Base-by-base conservation (phyloP, 2,113 vertebrate species). In the Psittacus erithacus region DNA sequence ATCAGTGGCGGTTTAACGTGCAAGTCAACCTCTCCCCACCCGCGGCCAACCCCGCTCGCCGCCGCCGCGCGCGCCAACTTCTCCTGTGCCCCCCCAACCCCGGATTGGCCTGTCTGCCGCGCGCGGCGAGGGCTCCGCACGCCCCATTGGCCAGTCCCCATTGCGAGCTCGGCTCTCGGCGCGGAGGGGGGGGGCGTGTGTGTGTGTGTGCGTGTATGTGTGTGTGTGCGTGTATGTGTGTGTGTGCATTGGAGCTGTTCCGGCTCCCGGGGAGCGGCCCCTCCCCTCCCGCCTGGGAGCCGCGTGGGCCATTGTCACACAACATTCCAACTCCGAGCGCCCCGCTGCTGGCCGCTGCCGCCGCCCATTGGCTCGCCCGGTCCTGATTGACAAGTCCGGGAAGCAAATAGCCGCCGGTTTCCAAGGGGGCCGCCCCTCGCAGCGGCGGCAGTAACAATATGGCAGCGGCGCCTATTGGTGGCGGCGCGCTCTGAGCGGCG, bases 271-370 rank as follows among this genome's bases (percentile, higher is more conserved):
- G 78, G 49, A 16, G 22, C 4, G 49, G 33, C 24, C 60, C 46
- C 52, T 17, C 19, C 35, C 83, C 44, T n/a, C 28, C 27, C 29
- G 29, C 35, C 62, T 4, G 82, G 27, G 33, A 29, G 78, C 92
- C 55, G 27, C 47, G 47, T 78, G 76, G 52, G 24, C 94, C 75
- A 92, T 92, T 92, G 96, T 96, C 95, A 77, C 89, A 81, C 94
- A 78, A 38, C 93, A 73, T 73, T 81, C 82, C 80, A 95, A 97
- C 91, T 98, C 97, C 50, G 96, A 98, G 98, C 96, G 96, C 97
- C 97, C 97, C 97, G 97, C 97, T 97, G 96, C 94, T 74, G 91
- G 38, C 69, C 33, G 47, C 89, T 41, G 55, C 35, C 55, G 59
- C 7, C 16, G 19, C 17, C 17, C 79, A 97, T 97, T 98, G 97